Conservation (phyloP, 2,888 invertebrate species). For the Cheilosia vulpina region DNA sequence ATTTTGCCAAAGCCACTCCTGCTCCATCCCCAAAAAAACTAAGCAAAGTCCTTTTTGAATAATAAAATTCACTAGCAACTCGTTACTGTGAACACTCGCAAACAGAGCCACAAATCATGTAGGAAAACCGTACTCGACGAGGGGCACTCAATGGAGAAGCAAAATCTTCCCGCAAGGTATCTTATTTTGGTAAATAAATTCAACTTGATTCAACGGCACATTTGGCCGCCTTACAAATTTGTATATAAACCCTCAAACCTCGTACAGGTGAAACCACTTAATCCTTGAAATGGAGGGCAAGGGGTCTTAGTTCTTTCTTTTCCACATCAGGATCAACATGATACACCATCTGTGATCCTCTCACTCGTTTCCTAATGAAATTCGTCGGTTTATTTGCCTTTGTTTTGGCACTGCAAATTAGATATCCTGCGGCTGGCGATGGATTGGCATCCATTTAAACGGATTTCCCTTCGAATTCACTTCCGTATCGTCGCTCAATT, state of each 20-base stretch:
- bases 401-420: slow-evolving; percentile 17
- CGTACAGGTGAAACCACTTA: background rate
- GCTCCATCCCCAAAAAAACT: background rate
- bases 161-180: background rate
- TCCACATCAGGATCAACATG: background rate
- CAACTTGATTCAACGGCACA: slow-evolving; percentile 25
- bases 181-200: slow-evolving; percentile 37
- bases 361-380: slow-evolving; percentile 18
- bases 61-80: slow-evolving; percentile 31
- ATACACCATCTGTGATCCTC: background rate
- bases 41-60: slow-evolving; percentile 5
- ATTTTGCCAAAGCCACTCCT: background rate
- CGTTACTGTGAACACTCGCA: slow-evolving; percentile 11
- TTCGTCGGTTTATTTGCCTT: background rate
- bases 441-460: slow-evolving; percentile 27
- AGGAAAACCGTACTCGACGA: background rate
- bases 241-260: background rate
- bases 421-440: slow-evolving; percentile 26
- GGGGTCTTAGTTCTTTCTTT: background rate
- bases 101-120: slow-evolving; percentile 13
- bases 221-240: background rate
- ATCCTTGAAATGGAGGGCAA: background rate
- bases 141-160: too few species aligned
- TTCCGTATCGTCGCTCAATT: slow-evolving; percentile 61
- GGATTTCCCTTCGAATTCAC: slow-evolving; percentile 54